phyloP scores from a whole-genome alignment of 23 tunicate genomes.

The Halocynthia aurantium region DNA sequence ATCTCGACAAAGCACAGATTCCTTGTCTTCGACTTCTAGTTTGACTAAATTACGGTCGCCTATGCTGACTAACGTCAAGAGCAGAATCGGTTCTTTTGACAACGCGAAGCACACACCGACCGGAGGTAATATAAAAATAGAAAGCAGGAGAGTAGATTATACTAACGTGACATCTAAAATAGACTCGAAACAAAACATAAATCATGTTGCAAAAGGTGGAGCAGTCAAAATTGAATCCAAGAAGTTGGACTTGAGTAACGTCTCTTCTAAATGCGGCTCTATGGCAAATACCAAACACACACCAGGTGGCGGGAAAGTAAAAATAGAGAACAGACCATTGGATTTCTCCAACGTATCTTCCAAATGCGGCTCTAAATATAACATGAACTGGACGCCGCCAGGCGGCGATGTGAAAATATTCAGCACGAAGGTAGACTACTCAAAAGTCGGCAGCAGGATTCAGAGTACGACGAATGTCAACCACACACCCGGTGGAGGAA shows the following conservation, averaged over 20 bases:
- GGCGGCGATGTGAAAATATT: constrained; percentile 77
- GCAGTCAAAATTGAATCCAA: constrained; percentile 73
- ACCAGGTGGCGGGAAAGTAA: constrained; percentile 89
- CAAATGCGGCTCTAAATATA: constrained; percentile 76
- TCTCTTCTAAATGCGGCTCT: constrained; percentile 55
- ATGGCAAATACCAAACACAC: constrained; percentile 43
- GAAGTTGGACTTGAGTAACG: constrained; percentile 23
- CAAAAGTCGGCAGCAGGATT: constrained; percentile 44
- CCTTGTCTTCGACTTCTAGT: too few relatives aligned
- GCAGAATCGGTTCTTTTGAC: constrained; percentile 72
- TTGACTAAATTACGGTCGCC: too few relatives aligned
- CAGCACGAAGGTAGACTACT: constrained; percentile 22
- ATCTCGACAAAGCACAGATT: too few relatives aligned
- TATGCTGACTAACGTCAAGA: constrained; percentile 28
- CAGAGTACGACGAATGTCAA: constrained; percentile 68
- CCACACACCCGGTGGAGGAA: constrained; percentile 93
- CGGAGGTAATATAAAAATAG: constrained; percentile 85
- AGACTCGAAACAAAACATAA: constrained; percentile 50
- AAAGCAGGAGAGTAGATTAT: constrained; percentile 45
- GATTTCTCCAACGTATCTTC: constrained; percentile 61
- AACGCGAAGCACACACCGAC: constrained; percentile 80
- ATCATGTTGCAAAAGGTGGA: constrained; percentile 82
- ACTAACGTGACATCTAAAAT: constrained; percentile 60
- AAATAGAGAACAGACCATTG: constrained; percentile 39
- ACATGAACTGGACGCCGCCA: constrained; percentile 62